Evolutionary conservation across 53 echinoderm and acorn worm species (phyloP), one percentile per base, ranked within the genome.

Genomic region (Mesocentrotus franciscanus): DNA sequence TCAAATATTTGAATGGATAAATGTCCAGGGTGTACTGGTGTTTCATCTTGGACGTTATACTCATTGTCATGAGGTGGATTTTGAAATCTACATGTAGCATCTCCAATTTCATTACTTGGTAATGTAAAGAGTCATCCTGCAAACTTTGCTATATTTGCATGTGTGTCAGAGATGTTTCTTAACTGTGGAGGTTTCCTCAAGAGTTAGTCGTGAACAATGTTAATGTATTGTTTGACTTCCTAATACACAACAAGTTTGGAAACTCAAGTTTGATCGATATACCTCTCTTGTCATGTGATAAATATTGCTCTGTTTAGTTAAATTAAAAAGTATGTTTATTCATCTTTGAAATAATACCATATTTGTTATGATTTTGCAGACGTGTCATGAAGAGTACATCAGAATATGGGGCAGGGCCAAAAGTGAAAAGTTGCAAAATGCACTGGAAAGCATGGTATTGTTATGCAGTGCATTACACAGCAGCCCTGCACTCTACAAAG

Each of bases 121-220:
- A 74, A 32, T 74, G 9, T 30, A 74, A 74, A 10, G 13, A 74
- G 29, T 74, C 10, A 10, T 30, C 74, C 29, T 30, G 74, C 32
- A 74, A 39, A 74, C 27, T 1, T n/a, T 71, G n/a, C 16, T 70
- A n/a, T 15, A 78, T 13, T 32, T 32, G 34, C 13, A 20, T 81
- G 36, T 36, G 6, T 81, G 36, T 79, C 27, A n/a, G 12, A 36
- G 24, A 27, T 74, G 27, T 27, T 74, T 30, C 9, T 74, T 27
- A 30, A 74, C 74, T 74, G 10, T 75, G 29, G 11, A 1, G 10
- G 17, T 16, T 81, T 81, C 14, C 8, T 36, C 8, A 58, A 57
- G 87, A 87, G 87, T n/a, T 57, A 58, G 87, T 87, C 87, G 87
- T 87, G 29, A 87, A 87, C 87, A 87, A 58, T 87, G 11, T 58